Percentiles rank a stretch among this genome's conserved stretches.
Evolutionary conservation across 2,113 vertebrate species (phyloP).

Genomic region (Callocephalon fimbriatum): DNA sequence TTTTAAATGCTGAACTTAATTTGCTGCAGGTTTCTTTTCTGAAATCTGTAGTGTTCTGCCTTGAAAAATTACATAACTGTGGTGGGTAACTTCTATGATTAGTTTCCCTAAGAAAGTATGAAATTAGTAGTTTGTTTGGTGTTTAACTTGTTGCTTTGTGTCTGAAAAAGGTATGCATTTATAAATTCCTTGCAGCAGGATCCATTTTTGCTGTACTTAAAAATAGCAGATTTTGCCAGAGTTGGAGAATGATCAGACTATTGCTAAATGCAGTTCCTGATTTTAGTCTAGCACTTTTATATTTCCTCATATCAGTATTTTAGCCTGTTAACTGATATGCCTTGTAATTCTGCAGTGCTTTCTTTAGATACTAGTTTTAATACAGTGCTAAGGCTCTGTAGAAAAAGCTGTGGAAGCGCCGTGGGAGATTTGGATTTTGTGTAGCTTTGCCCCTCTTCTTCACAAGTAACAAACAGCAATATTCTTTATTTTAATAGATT

Average conservation of each 20-base stretch:
- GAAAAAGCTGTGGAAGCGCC: not conserved
- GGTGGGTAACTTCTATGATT: not conserved
- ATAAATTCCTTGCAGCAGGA: not conserved
- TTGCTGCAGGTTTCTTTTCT: not conserved
- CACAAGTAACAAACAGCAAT: not conserved
- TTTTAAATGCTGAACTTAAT: not conserved
- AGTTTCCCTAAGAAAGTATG: not conserved
- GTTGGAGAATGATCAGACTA: not conserved
- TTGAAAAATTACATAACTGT: not conserved
- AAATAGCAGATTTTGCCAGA: not conserved
- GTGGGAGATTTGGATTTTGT: not conserved
- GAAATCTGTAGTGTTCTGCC: not conserved
- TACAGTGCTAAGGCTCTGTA: not conserved
- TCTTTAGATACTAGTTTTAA: not conserved
- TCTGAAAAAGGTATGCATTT: not conserved
- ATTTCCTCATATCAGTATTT: not conserved
- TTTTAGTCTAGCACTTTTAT: not conserved
- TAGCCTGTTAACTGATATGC: not conserved
- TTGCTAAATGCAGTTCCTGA: not conserved
- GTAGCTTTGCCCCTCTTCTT: not conserved
- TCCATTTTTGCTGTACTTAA: not conserved
- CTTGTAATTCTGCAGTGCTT: not conserved
- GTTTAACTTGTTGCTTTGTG: not conserved
- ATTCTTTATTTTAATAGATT: not conserved
- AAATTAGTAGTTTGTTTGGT: not conserved